phyloP scores from a whole-genome alignment of 2,888 invertebrate genomes.

The Lymantria monacha region DNA sequence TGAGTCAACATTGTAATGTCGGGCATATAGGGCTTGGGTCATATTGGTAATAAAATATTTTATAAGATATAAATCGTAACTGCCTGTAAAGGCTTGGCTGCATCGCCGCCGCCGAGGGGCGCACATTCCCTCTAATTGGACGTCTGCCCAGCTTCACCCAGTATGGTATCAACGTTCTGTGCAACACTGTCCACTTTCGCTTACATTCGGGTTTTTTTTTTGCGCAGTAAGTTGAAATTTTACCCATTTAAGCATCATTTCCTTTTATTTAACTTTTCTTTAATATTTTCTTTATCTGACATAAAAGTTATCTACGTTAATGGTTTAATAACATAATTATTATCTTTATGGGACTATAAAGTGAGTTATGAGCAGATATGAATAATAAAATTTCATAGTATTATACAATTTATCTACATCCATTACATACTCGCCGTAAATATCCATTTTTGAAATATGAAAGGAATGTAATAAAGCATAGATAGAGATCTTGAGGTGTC shows the following conservation, averaged over 20 bases:
- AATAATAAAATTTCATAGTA: constrained; percentile 6
- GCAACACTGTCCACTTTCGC: constrained; percentile 67
- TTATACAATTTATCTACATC: constrained; percentile 4
- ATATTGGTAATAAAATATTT: constrained; percentile 26
- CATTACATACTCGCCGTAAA: constrained; percentile 8
- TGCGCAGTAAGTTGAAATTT: background rate
- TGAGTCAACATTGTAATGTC: constrained; percentile 4
- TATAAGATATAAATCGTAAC: constrained; percentile 43
- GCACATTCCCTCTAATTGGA: constrained; percentile 79
- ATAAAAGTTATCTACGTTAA: too few relatives aligned
- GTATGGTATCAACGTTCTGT: constrained; percentile 60
- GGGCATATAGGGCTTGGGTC: background rate
- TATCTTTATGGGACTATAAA: background rate
- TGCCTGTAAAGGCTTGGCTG: constrained; percentile 53
- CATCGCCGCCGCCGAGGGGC: constrained; percentile 42
- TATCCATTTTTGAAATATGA: constrained; percentile 24
- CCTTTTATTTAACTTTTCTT: too few relatives aligned
- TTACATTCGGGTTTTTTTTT: constrained; percentile 24
- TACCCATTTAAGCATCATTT: background rate
- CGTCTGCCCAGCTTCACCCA: constrained; percentile 56
- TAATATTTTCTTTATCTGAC: constrained; percentile 1
- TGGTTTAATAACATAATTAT: too few relatives aligned
- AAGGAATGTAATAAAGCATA: constrained; percentile 33
- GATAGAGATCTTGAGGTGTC: constrained; percentile 15
- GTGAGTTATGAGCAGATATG: background rate